Conservation (phyloP, 1,140 invertebrate species). For the Zophobas atratus region DNA sequence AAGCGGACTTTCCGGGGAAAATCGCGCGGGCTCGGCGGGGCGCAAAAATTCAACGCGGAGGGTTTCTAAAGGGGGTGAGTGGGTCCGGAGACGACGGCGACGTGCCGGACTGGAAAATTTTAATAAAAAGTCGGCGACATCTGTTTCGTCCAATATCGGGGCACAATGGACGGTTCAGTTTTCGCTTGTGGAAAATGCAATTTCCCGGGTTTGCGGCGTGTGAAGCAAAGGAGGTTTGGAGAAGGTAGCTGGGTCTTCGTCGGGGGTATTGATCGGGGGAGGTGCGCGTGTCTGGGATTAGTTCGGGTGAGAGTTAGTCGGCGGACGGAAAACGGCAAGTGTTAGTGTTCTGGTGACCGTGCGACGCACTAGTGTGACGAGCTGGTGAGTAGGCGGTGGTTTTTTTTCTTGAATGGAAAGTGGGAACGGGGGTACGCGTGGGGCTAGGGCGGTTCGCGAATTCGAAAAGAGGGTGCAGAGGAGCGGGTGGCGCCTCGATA, state of each 20-base stretch:
- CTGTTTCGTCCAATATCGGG: slow-evolving; percentile 33
- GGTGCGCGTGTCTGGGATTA: slow-evolving; percentile 28
- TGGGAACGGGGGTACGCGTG: too few relatives aligned
- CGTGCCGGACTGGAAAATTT: background rate
- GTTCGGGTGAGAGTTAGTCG: background rate
- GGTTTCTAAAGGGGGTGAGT: too few relatives aligned
- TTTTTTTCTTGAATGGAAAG: slow-evolving; percentile 10
- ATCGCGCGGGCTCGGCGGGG: background rate
- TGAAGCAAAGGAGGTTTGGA: slow-evolving; percentile 1
- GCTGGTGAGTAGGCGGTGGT: slow-evolving; percentile 6
- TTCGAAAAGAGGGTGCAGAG: too few relatives aligned
- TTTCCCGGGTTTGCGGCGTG: slow-evolving; percentile 35
- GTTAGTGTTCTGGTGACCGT: slow-evolving; percentile 31
- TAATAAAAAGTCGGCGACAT: slow-evolving; percentile 14
- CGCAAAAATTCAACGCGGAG: background rate
- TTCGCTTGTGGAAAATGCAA: slow-evolving; percentile 34
- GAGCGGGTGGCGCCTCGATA: too few relatives aligned
- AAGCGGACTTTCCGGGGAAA: slow-evolving; percentile 13
- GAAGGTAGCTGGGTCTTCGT: background rate
- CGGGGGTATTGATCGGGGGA: slow-evolving; percentile 22
- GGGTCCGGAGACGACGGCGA: too few relatives aligned
- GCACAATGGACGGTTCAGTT: slow-evolving; percentile 7
- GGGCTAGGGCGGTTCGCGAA: too few relatives aligned
- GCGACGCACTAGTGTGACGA: slow-evolving; percentile 1
- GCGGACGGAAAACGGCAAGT: background rate